These are phyloP conservation scores for Zapornia atra DNA, from an alignment of 2,113 vertebrate genomes.

Conservation along the genomic window DNA sequence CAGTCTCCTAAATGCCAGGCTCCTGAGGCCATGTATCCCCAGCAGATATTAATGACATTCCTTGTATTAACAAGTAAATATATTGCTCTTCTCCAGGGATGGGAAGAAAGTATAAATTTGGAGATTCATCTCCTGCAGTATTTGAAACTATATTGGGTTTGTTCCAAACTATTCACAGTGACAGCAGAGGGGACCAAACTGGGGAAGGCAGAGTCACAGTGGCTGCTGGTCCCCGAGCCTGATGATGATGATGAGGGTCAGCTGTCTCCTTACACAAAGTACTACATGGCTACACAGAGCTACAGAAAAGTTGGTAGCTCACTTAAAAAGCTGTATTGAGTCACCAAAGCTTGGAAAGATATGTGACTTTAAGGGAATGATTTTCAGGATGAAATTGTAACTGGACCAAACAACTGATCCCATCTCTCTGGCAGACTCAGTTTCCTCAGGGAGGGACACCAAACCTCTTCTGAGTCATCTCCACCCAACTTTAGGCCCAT, in stretches of 20 bases:
- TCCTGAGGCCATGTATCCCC: not conserved
- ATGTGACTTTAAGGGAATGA: not conserved
- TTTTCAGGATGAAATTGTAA: not conserved
- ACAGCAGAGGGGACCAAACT: rapidly evolving
- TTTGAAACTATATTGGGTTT: not conserved
- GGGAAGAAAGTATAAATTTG: not conserved
- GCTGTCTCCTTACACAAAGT: not conserved
- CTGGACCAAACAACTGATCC: not conserved
- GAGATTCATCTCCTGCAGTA: not conserved
- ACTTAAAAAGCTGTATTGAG: not conserved
- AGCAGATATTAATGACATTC: not conserved
- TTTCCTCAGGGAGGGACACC: not conserved
- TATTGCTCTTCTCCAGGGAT: not conserved
- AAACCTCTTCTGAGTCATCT: not conserved
- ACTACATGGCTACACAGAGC: not conserved
- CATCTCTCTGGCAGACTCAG: not conserved
- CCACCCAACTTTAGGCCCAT: not conserved
- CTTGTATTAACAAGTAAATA: not conserved
- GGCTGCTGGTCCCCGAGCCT: not conserved
- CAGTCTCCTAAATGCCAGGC: not conserved
- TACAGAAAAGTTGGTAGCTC: not conserved
- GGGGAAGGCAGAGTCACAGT: not conserved
- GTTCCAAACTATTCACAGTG: not conserved
- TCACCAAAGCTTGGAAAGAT: not conserved
- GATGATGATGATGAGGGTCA: not conserved